Conservation (phyloP, 2,888 invertebrate species). For the Lochmaea capreae region DNA sequence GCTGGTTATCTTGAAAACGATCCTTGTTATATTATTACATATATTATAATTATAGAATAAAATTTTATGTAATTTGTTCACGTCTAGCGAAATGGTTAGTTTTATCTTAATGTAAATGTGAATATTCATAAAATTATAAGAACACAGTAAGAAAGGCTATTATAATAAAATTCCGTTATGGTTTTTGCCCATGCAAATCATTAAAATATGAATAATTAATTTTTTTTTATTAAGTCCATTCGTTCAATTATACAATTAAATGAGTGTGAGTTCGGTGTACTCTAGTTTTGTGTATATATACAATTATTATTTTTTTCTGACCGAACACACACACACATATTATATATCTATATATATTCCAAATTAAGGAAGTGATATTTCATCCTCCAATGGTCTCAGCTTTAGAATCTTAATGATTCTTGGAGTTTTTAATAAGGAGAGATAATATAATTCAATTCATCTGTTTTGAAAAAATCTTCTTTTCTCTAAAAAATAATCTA, state of each 20-base stretch:
- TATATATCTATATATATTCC: too few species aligned
- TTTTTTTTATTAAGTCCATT: conserved; percentile 38
- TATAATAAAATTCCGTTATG: conserved; percentile 52
- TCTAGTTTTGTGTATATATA: conserved; percentile 44
- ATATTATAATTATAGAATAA: conserved; percentile 40
- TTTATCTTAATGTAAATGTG: conserved; percentile 35
- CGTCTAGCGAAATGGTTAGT: conserved; percentile 42
- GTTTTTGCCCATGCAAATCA: conserved; percentile 60
- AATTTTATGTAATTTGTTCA: conserved; percentile 46
- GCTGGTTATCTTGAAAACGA: conserved; percentile 26
- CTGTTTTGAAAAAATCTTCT: neutral
- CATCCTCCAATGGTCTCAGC: conserved; percentile 10
- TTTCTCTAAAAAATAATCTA: neutral
- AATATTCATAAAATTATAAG: conserved; percentile 43
- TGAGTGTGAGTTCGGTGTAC: conserved; percentile 57
- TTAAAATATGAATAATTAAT: conserved; percentile 58
- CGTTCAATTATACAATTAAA: conserved; percentile 49
- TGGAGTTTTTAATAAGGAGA: neutral
- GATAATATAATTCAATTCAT: too few species aligned
- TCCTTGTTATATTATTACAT: conserved; percentile 31
- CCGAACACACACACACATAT: conserved; percentile 14
- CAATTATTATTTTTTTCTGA: conserved; percentile 7
- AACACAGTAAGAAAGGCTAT: conserved; percentile 37
- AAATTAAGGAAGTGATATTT: conserved; percentile 29
- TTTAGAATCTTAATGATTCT: conserved; percentile 1